A percentile compares a stretch with the other conserved stretches of the same genome.
Conservation (phyloP, 2,797 vertebrate species). For the Malurus splendens region DNA sequence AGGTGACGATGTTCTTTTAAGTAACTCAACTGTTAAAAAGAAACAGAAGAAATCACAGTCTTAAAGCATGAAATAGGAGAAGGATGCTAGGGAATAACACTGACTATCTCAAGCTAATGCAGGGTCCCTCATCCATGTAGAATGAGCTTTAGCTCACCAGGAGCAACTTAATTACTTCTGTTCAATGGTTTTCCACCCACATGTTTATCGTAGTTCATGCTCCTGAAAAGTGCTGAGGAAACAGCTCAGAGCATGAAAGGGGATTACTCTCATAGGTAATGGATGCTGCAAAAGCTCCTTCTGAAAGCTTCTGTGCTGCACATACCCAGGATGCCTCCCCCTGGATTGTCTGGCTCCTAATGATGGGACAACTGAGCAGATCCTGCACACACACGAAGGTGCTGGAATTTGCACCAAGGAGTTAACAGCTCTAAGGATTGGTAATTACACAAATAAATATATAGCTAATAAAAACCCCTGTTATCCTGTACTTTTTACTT, state of each 20-base stretch:
- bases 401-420: not conserved
- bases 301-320: not conserved
- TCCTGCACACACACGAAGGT: not conserved
- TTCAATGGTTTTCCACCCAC: not conserved
- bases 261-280: not conserved
- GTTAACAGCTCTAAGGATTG: not conserved
- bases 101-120: not conserved
- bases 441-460: not conserved
- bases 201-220: not conserved
- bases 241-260: not conserved
- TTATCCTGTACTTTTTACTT: not conserved
- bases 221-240: not conserved
- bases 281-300: not conserved
- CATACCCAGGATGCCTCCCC: not conserved
- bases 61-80: not conserved
- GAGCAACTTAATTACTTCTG: conserved; percentile 10
- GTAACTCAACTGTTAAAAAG: not conserved
- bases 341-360: not conserved
- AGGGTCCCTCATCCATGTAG: not conserved
- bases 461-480: not conserved
- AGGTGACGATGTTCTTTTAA: not conserved
- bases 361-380: not conserved
- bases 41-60: not conserved
- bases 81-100: not conserved
- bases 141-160: conserved; percentile 1